Conservation (phyloP, 2,113 vertebrate genomes). For the Chloebia gouldiae region DNA sequence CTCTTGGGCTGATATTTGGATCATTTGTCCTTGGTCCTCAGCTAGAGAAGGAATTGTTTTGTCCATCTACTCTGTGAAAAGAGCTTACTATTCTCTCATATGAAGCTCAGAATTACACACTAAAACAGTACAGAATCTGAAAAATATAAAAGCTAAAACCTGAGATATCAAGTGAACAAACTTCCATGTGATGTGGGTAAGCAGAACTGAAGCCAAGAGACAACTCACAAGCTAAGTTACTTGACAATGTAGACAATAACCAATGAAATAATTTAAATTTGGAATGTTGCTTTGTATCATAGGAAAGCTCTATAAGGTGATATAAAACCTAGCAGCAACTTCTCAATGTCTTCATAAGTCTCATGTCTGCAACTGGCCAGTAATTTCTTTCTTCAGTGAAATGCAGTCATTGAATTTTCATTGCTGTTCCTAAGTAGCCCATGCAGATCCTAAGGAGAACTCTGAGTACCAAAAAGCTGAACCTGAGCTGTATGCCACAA, state of each 20-base stretch:
- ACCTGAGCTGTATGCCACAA: not conserved
- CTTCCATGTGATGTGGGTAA: fast-evolving
- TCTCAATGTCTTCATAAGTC: not conserved
- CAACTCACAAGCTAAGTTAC: not conserved
- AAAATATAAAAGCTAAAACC: not conserved
- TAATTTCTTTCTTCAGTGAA: not conserved
- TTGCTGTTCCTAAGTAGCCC: not conserved
- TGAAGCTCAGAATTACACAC: not conserved
- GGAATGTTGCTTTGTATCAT: not conserved
- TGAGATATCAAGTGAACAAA: not conserved
- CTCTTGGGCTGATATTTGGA: not conserved
- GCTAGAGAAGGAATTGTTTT: not conserved
- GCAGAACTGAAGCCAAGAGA: not conserved
- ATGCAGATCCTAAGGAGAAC: not conserved
- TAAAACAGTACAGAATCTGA: not conserved
- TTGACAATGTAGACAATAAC: fast-evolving
- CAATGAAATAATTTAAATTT: not conserved
- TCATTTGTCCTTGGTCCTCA: not conserved
- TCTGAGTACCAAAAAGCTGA: not conserved
- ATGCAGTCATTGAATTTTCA: not conserved
- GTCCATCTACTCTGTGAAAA: not conserved
- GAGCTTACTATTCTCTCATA: not conserved
- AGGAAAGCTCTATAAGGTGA: not conserved
- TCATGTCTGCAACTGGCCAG: not conserved
- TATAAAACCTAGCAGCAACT: not conserved